phyloP scores from a whole-genome alignment of 2,797 vertebrate species.

The Thamnophis elegans region DNA sequence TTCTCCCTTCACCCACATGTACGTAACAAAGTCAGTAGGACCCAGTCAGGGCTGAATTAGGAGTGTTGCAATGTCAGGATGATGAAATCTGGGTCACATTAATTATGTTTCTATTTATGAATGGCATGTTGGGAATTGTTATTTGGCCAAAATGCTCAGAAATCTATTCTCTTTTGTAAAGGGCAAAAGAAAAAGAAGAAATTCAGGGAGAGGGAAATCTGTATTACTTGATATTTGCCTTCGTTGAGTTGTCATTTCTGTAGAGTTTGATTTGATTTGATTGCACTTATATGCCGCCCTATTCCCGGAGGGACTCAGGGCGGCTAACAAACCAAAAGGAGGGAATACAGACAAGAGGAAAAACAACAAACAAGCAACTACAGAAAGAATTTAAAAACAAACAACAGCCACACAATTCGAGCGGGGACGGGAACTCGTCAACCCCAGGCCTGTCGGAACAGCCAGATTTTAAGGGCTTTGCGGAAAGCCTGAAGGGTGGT shows the following conservation, averaged over 20 bases:
- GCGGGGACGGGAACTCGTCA: too few relatives aligned
- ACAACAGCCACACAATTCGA: too few relatives aligned
- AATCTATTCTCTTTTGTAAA: background rate
- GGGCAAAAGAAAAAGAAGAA: background rate
- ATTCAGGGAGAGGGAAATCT: background rate
- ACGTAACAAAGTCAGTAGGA: background rate
- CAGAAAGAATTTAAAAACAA: too few relatives aligned
- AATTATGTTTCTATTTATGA: background rate
- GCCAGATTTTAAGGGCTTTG: too few relatives aligned
- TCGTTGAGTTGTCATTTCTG: background rate
- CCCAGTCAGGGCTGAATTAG: background rate
- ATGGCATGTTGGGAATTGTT: background rate
- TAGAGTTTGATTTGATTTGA: too few relatives aligned
- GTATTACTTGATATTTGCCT: constrained; percentile 20
- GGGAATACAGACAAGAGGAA: too few relatives aligned
- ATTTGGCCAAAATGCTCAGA: background rate
- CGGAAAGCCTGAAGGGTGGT: too few relatives aligned
- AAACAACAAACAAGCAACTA: too few relatives aligned
- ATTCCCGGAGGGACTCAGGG: too few relatives aligned
- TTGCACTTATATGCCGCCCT: too few relatives aligned
- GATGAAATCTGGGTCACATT: background rate
- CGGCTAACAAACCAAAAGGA: too few relatives aligned
- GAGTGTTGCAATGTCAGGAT: background rate
- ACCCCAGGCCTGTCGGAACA: too few relatives aligned
- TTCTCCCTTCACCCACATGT: background rate